Evolutionary conservation across 2,888 invertebrate genomes (phyloP).

Genomic region (Autographa gamma): DNA sequence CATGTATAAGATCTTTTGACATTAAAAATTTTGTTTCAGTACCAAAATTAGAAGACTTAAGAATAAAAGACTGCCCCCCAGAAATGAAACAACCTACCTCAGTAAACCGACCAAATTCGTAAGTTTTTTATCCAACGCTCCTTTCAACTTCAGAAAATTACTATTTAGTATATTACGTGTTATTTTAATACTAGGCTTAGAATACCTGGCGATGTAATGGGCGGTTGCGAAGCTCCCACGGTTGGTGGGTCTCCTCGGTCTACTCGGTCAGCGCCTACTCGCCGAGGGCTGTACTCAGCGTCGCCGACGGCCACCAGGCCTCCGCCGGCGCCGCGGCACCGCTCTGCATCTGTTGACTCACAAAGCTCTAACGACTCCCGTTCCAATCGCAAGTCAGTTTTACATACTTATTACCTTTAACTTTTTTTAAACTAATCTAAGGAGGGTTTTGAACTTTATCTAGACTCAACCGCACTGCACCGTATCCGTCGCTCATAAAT

Average conservation of each 20-base stretch:
- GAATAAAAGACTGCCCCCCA: constrained; percentile 87
- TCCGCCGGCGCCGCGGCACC: constrained; percentile 91
- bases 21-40: constrained; percentile 69
- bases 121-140: constrained; percentile 66
- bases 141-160: background rate
- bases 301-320: constrained; percentile 94
- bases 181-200: constrained; percentile 58
- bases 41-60: constrained; percentile 87
- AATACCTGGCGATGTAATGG: constrained; percentile 84
- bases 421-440: too few species aligned
- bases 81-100: constrained; percentile 88
- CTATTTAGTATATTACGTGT: background rate
- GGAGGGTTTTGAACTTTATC: too few species aligned
- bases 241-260: constrained; percentile 93
- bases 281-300: constrained; percentile 93
- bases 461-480: too few species aligned
- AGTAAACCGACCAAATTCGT: constrained; percentile 86
- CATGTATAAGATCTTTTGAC: background rate
- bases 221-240: constrained; percentile 68
- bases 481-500: background rate
- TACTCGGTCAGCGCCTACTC: constrained; percentile 93
- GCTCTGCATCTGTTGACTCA: constrained; percentile 95
- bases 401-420: too few species aligned
- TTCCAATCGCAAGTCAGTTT: constrained; percentile 92
- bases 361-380: constrained; percentile 96